Conservation (phyloP, 64 coral and sea anemone species). For the Stichodactyla mertensii region DNA sequence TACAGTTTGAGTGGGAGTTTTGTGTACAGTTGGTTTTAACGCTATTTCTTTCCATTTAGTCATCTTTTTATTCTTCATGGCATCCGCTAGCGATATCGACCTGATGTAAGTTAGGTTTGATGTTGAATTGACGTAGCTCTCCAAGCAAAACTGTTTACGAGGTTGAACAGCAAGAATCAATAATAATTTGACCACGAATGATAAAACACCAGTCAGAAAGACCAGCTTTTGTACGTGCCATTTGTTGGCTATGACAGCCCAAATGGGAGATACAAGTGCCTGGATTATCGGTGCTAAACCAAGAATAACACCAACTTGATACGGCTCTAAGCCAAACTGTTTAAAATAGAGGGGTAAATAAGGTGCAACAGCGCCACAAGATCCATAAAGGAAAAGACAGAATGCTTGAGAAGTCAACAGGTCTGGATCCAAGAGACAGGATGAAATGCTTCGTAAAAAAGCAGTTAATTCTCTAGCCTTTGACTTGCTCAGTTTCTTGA, state of each 20-base stretch:
- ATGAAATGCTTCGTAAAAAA: background rate
- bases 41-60: background rate
- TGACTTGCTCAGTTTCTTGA: background rate
- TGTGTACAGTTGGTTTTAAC: background rate
- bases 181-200: slow-evolving; percentile 59
- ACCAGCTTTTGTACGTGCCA: slow-evolving; percentile 64
- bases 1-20: background rate
- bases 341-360: slow-evolving; percentile 83
- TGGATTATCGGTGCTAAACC: slow-evolving; percentile 65
- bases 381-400: slow-evolving; percentile 65
- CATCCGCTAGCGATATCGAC: background rate
- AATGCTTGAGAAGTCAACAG: slow-evolving; percentile 68
- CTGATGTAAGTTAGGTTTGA: slow-evolving; percentile 45
- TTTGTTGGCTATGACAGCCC: slow-evolving; percentile 63
- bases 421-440: slow-evolving; percentile 49
- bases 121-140: slow-evolving; percentile 41
- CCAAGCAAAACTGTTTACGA: slow-evolving; percentile 49
- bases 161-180: slow-evolving; percentile 59
- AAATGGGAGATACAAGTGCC: slow-evolving; percentile 61
- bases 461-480: background rate
- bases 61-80: background rate
- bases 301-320: slow-evolving; percentile 57
- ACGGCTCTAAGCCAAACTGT: slow-evolving; percentile 54
- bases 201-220: slow-evolving; percentile 55
- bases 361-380: slow-evolving; percentile 60